These are phyloP conservation scores for Iguana delicatissima DNA, from an alignment of 2,797 vertebrate genomes.

Conservation along the genomic window DNA sequence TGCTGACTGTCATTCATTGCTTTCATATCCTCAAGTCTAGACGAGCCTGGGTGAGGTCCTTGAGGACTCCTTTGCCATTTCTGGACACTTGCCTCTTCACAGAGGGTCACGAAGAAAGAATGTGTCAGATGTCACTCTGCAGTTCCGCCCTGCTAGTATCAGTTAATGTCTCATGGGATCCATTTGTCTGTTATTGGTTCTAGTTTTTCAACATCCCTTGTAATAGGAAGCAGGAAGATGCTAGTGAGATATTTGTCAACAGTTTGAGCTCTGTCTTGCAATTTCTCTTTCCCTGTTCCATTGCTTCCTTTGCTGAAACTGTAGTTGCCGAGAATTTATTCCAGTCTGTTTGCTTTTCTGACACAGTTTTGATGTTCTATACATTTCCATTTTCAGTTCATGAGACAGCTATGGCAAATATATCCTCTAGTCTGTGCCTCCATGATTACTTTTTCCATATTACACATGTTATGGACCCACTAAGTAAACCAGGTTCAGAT, in stretches of 20 bases:
- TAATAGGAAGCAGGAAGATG: background rate
- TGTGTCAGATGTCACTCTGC: background rate
- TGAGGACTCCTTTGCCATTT: background rate
- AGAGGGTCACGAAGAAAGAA: background rate
- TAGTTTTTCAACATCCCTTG: background rate
- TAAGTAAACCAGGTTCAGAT: background rate
- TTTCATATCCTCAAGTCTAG: background rate
- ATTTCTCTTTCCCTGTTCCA: background rate
- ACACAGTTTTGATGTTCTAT: background rate
- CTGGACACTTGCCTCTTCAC: background rate
- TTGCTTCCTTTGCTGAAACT: background rate
- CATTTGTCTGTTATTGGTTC: background rate
- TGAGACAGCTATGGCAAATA: background rate
- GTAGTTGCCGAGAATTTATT: background rate
- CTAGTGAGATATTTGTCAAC: background rate
- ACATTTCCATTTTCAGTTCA: background rate
- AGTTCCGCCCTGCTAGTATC: slow-evolving; percentile 1
- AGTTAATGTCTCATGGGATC: background rate
- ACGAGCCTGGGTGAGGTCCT: background rate
- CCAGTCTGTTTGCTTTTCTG: background rate
- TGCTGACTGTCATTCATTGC: slow-evolving; percentile 22
- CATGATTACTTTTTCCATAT: background rate
- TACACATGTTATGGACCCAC: background rate
- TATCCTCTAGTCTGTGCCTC: background rate
- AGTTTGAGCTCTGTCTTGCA: background rate